These are phyloP conservation scores for Diachasma alloeum DNA, from an alignment of 1,140 invertebrate genomes.

Conservation along the genomic window DNA sequence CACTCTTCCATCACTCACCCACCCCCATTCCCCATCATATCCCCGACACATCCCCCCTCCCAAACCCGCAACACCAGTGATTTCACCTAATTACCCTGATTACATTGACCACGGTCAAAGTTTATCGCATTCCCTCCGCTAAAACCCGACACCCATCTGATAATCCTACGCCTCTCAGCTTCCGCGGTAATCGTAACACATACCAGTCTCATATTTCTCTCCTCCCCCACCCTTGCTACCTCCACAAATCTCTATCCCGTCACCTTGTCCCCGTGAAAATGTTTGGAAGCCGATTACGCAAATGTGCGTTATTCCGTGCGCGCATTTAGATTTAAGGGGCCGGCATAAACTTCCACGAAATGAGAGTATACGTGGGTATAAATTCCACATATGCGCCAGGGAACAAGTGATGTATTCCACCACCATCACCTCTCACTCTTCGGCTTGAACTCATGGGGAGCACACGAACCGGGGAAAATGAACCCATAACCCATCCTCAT, in stretches of 20 bases:
- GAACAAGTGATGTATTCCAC: not conserved
- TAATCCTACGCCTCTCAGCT: not conserved
- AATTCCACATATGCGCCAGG: not conserved
- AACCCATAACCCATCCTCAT: slow-evolving; percentile 44
- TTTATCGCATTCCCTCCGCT: not conserved
- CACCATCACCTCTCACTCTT: not conserved
- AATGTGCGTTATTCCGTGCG: slow-evolving; percentile 13
- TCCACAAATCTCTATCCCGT: not conserved
- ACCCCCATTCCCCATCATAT: too few relatives aligned
- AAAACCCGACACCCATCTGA: not conserved
- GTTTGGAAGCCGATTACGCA: slow-evolving; percentile 27
- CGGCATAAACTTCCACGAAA: not conserved
- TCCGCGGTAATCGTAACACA: not conserved
- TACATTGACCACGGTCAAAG: not conserved
- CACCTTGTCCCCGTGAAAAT: slow-evolving; percentile 1
- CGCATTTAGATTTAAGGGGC: not conserved
- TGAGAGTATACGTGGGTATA: not conserved
- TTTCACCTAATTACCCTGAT: not conserved
- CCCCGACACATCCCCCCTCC: too few relatives aligned
- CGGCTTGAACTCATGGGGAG: slow-evolving; percentile 35
- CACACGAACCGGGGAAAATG: slow-evolving; percentile 46
- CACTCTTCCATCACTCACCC: too few relatives aligned
- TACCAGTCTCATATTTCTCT: slow-evolving; percentile 7
- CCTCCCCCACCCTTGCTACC: not conserved
- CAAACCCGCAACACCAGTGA: not conserved